Evolutionary conservation across 2,888 invertebrate species (phyloP).

Genomic region (Drosophila aldrichi): DNA sequence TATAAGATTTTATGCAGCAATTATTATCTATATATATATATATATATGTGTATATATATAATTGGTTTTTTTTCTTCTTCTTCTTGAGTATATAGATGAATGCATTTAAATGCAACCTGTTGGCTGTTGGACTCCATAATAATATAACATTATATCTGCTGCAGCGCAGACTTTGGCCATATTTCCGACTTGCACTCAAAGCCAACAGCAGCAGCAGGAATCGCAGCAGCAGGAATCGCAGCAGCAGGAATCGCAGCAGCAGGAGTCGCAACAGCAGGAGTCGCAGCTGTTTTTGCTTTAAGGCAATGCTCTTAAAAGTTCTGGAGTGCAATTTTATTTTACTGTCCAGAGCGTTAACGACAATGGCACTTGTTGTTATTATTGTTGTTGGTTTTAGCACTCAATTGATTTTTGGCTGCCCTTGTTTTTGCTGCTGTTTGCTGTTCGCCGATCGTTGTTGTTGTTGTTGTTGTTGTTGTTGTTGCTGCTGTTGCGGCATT

Average conservation of each 20-base stretch:
- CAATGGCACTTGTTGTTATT: slow-evolving; percentile 41
- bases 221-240: neutral
- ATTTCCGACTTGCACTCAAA: neutral
- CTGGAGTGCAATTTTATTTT: slow-evolving; percentile 41
- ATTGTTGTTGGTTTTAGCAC: slow-evolving; percentile 72
- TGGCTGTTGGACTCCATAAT: neutral
- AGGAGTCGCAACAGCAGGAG: neutral
- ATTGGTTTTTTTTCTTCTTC: no score
- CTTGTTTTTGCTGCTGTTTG: slow-evolving; percentile 37
- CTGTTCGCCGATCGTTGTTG: slow-evolving; percentile 8
- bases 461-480: no score
- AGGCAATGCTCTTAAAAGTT: slow-evolving; percentile 13
- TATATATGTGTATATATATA: no score
- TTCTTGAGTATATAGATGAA: no score
- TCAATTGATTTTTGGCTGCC: slow-evolving; percentile 73
- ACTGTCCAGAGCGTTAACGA: slow-evolving; percentile 49
- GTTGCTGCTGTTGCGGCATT: slow-evolving; percentile 50
- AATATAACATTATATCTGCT: neutral
- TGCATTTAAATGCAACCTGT: no score
- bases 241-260: neutral
- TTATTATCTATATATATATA: no score
- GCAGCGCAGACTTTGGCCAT: neutral
- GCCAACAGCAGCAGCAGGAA: neutral
- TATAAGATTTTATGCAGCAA: no score
- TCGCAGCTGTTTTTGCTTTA: slow-evolving; percentile 6